Conservation (phyloP, 2,888 invertebrate species). For the Thereva unica region DNA sequence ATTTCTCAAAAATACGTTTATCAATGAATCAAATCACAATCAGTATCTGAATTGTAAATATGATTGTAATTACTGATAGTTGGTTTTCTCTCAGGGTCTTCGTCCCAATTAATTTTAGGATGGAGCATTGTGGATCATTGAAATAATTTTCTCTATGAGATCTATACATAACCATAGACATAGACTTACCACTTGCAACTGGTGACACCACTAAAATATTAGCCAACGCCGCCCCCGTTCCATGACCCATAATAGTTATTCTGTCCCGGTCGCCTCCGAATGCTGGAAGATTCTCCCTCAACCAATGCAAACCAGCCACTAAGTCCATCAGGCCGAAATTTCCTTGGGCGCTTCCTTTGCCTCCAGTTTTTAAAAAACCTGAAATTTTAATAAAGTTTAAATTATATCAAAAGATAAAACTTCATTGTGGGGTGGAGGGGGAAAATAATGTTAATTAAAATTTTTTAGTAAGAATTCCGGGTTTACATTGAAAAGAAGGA, state of each 20-base stretch:
- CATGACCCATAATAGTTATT: constrained; percentile 94
- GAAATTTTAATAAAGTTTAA: constrained; percentile 41
- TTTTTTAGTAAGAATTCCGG: neutral
- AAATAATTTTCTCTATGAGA: no score
- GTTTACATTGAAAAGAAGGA: no score
- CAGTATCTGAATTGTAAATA: no score
- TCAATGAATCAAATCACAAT: no score
- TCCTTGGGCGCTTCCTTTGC: constrained; percentile 86
- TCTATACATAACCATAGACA: no score
- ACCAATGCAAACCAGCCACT: constrained; percentile 95
- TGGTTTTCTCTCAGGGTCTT: no score
- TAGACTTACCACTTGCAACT: constrained; percentile 80
- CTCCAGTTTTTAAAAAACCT: constrained; percentile 90
- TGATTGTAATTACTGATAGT: no score
- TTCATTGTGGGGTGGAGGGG: neutral
- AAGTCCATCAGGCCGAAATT: constrained; percentile 92
- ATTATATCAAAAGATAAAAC: neutral
- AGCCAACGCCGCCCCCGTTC: constrained; percentile 94
- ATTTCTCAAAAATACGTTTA: no score
- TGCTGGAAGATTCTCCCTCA: constrained; percentile 89
- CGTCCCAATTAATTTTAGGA: no score
- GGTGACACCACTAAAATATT: constrained; percentile 96
- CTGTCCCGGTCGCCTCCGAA: constrained; percentile 94
- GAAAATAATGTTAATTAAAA: neutral
- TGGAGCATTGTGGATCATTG: no score